Evolutionary conservation across 2,888 invertebrate species (phyloP).

Genomic region (Leucophenga maculata): DNA sequence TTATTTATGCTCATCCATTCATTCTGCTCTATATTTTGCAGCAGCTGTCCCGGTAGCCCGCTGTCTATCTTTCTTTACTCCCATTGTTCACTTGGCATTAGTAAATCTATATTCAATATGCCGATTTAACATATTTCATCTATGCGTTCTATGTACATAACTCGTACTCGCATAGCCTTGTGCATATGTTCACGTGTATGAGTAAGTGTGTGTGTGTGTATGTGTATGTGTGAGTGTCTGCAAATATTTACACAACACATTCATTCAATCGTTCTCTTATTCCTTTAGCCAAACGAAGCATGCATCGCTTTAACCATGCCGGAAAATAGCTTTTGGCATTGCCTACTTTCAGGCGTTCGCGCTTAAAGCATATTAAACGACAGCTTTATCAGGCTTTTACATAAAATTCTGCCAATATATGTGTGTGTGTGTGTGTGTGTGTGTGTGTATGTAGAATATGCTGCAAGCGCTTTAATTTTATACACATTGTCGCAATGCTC

Average conservation of each 20-base stretch:
- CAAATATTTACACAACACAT: constrained; percentile 51
- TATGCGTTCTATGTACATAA: constrained; percentile 5
- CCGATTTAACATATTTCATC: constrained; percentile 58
- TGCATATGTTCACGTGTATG: not conserved
- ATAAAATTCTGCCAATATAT: too few species aligned
- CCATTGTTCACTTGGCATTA: constrained; percentile 36
- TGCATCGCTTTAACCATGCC: too few species aligned
- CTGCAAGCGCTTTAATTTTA: too few species aligned
- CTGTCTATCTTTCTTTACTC: not conserved
- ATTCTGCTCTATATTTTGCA: not conserved
- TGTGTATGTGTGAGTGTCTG: constrained; percentile 33
- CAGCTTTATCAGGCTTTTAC: too few species aligned
- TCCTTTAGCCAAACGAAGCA: too few species aligned
- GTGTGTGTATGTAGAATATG: too few species aligned
- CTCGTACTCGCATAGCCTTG: not conserved
- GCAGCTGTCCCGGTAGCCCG: not conserved
- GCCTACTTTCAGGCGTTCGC: too few species aligned
- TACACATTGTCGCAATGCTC: too few species aligned
- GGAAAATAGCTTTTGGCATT: too few species aligned
- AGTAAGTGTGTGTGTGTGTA: constrained; percentile 9
- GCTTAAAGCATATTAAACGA: not conserved
- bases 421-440: too few species aligned
- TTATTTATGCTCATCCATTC: not conserved
- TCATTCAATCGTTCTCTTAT: not conserved
- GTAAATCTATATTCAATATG: constrained; percentile 63